phyloP scores from a whole-genome alignment of 2,797 vertebrate genomes.

The Gallinago nigripennis region DNA sequence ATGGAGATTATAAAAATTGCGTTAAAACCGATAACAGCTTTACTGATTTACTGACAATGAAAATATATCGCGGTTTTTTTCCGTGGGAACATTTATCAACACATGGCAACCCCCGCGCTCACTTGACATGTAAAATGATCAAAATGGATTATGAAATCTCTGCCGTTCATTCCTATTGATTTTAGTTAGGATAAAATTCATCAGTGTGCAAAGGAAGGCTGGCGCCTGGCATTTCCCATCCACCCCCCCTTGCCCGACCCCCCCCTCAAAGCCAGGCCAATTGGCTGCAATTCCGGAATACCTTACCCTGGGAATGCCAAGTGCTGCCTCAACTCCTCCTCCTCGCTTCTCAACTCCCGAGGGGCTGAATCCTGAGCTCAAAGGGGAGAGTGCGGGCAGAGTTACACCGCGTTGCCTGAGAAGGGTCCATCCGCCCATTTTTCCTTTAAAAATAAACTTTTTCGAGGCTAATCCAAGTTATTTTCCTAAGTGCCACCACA shows the following conservation, averaged over 20 bases:
- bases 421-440: background rate
- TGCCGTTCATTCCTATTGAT: constrained; percentile 64
- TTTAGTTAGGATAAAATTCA: constrained; percentile 64
- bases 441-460: background rate
- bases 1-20: constrained; percentile 43
- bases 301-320: constrained; percentile 6
- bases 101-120: constrained; percentile 55
- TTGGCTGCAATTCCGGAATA: background rate
- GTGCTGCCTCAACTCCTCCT: background rate
- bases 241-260: no score
- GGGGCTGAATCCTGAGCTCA: background rate
- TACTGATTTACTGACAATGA: constrained; percentile 68
- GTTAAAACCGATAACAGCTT: constrained; percentile 57
- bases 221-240: background rate
- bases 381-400: background rate
- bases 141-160: constrained; percentile 65
- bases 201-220: constrained; percentile 42
- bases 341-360: background rate
- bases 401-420: background rate
- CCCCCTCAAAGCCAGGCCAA: background rate
- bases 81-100: constrained; percentile 68
- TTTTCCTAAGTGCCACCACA: constrained; percentile 43
- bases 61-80: constrained; percentile 60
- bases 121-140: constrained; percentile 61
- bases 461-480: constrained; percentile 6